phyloP scores from a whole-genome alignment of 2,113 vertebrate species.

The Pachypanchax playfairii region DNA sequence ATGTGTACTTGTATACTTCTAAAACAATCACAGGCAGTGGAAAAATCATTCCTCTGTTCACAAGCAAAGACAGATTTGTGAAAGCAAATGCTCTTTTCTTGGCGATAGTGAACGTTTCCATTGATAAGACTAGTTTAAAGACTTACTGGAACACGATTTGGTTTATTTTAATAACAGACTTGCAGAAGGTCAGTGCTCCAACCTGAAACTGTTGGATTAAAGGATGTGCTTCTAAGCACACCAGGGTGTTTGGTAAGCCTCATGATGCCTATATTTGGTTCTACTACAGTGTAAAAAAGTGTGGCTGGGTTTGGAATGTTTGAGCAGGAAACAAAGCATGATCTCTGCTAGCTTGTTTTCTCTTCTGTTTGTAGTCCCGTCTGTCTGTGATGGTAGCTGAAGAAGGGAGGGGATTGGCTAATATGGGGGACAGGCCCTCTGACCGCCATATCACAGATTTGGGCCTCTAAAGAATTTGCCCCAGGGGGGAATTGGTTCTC shows the following conservation, averaged over 20 bases:
- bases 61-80: background rate
- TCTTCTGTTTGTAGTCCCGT: constrained; percentile 27
- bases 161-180: background rate
- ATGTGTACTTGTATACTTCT: background rate
- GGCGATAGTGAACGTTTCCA: background rate
- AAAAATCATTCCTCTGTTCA: background rate
- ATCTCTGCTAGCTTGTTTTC: constrained; percentile 45
- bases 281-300: constrained; percentile 48
- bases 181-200: constrained; percentile 23
- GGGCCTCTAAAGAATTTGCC: constrained; percentile 3
- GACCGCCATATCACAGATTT: constrained; percentile 9
- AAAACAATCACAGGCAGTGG: background rate
- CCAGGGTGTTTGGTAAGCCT: constrained; percentile 36
- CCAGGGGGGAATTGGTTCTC: background rate
- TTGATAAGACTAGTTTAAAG: background rate
- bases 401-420: constrained; percentile 7
- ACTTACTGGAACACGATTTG: background rate
- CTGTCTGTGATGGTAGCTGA: background rate
- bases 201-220: constrained; percentile 50
- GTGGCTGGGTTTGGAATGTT: constrained; percentile 60
- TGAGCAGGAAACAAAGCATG: constrained; percentile 62
- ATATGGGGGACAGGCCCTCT: background rate
- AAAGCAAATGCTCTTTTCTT: background rate
- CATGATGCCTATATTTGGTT: constrained; percentile 70
- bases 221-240: constrained; percentile 36